These are phyloP conservation scores for Epinephelus fuscoguttatus DNA, from an alignment of 2,113 vertebrate species.

Conservation along the genomic window DNA sequence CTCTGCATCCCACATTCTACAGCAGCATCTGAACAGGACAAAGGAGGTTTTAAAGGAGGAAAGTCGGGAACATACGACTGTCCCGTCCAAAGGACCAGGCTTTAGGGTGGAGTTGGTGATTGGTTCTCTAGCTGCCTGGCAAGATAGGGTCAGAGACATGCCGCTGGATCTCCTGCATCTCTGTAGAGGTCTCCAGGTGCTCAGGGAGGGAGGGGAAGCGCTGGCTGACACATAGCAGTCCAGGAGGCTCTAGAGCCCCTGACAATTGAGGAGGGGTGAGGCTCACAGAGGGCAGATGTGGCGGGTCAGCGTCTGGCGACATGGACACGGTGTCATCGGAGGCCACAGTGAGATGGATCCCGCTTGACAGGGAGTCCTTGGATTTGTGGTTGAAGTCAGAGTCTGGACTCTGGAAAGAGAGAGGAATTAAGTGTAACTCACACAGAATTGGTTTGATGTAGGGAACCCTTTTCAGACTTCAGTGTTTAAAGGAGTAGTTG, in stretches of 20 bases:
- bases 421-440: neutral
- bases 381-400: constrained; percentile 83
- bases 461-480: neutral
- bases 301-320: constrained; percentile 79
- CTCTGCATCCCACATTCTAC: constrained; percentile 34
- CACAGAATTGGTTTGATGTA: neutral
- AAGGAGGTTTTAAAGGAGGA: constrained; percentile 8
- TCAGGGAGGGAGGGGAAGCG: constrained; percentile 94
- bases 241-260: constrained; percentile 67
- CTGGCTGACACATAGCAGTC: constrained; percentile 82
- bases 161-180: constrained; percentile 89
- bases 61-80: constrained; percentile 18
- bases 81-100: neutral
- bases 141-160: constrained; percentile 91
- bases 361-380: constrained; percentile 85
- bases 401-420: constrained; percentile 83
- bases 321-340: constrained; percentile 82
- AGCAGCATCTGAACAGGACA: constrained; percentile 56
- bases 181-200: constrained; percentile 85
- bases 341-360: constrained; percentile 80
- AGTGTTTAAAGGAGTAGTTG: too few relatives aligned
- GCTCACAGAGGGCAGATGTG: constrained; percentile 31
- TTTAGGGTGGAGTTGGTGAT: neutral
- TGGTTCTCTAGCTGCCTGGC: constrained; percentile 86
- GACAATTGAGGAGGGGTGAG: constrained; percentile 26